Percentiles rank a stretch among this genome's conserved stretches.
phyloP scores from a whole-genome alignment of 2,888 invertebrate species.

The Dryococelus australis region DNA sequence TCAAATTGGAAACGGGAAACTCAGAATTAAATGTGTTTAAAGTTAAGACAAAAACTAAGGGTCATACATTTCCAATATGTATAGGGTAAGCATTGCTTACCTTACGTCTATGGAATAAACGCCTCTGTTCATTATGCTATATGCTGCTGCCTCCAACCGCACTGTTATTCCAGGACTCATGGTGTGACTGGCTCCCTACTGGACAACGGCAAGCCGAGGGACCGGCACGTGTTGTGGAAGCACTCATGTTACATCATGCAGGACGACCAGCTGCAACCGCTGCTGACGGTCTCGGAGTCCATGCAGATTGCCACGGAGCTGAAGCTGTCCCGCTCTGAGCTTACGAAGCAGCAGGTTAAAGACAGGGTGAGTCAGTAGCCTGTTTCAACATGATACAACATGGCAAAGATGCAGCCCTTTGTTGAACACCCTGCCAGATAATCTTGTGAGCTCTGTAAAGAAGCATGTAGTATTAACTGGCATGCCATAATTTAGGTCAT shows the following conservation, averaged over 20 bases:
- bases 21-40: no score
- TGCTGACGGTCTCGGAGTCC: conserved; percentile 81
- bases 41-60: no score
- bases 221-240: conserved; percentile 65
- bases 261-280: conserved; percentile 76
- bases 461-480: no score
- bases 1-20: no score
- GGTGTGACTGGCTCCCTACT: conserved; percentile 75
- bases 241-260: conserved; percentile 89
- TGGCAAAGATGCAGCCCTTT: no score
- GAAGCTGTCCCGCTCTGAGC: conserved; percentile 75
- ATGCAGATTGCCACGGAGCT: conserved; percentile 84
- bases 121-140: conserved; percentile 37
- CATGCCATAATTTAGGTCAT: no score
- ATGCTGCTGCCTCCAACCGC: background rate
- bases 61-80: no score
- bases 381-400: no score
- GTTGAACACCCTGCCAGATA: no score
- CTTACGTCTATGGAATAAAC: no score
- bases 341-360: background rate
- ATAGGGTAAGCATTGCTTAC: no score
- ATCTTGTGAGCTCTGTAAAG: no score
- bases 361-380: background rate
- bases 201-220: conserved; percentile 72
- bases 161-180: conserved; percentile 63